Evolutionary conservation across 2,113 vertebrate genomes (phyloP).

Genomic region (Vidua chalybeata): DNA sequence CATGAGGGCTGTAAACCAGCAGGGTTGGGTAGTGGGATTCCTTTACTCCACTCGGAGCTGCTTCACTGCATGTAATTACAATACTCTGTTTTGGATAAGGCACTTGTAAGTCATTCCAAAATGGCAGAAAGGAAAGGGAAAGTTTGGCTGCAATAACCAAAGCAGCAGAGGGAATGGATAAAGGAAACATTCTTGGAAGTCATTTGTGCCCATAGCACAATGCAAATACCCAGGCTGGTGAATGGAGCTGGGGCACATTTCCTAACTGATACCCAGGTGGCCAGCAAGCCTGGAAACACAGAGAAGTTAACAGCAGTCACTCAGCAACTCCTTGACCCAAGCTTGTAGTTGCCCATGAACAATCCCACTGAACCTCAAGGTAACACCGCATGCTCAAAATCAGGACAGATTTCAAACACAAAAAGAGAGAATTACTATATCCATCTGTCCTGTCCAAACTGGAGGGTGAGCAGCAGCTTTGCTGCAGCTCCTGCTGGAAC

Average conservation of each 20-base stretch:
- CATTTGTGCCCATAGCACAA: background rate
- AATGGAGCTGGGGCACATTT: background rate
- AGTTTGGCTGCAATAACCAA: background rate
- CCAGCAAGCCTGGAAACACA: background rate
- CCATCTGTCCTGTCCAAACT: background rate
- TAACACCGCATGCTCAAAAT: background rate
- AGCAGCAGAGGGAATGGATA: background rate
- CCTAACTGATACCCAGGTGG: background rate
- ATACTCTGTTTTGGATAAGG: background rate
- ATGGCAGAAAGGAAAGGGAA: background rate
- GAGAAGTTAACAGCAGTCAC: background rate
- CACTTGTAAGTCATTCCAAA: background rate
- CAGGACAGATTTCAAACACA: background rate
- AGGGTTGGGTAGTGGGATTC: background rate
- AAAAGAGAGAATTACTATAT: background rate
- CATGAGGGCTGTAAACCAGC: background rate
- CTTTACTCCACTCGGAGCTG: background rate
- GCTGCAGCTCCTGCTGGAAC: background rate
- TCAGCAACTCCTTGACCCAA: background rate
- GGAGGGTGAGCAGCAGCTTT: background rate
- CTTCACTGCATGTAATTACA: background rate
- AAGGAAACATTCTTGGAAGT: background rate
- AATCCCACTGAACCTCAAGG: background rate
- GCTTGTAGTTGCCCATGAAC: background rate
- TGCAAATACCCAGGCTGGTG: background rate